Evolutionary conservation across 1,140 invertebrate species (phyloP).

Genomic region (Drosophila yakuba): DNA sequence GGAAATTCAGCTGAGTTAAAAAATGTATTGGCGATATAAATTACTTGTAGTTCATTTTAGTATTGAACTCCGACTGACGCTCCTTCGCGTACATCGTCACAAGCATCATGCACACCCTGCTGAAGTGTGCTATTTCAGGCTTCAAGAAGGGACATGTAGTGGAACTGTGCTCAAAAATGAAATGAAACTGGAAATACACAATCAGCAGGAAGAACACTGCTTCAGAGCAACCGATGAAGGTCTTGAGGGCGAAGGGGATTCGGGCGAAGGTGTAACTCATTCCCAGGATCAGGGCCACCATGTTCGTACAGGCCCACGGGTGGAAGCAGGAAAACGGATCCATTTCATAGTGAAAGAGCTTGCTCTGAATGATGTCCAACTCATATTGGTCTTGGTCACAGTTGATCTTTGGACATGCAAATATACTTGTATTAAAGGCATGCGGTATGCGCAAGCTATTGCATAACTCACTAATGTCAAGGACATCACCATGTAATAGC

Average conservation of each 20-base stretch:
- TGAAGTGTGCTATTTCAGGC: slow-evolving; percentile 88
- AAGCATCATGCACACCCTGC: slow-evolving; percentile 89
- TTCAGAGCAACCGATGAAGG: slow-evolving; percentile 88
- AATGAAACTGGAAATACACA: slow-evolving; percentile 86
- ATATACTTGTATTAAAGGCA: no score
- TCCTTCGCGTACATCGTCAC: slow-evolving; percentile 91
- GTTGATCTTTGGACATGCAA: slow-evolving; percentile 11
- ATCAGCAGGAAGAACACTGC: slow-evolving; percentile 86
- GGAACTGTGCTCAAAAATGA: slow-evolving; percentile 86
- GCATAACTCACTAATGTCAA: slow-evolving; percentile 86
- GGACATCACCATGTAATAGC: slow-evolving; percentile 87
- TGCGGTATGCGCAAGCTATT: no score
- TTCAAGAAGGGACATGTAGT: slow-evolving; percentile 88
- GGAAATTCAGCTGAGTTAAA: no score
- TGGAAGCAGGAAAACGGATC: slow-evolving; percentile 85
- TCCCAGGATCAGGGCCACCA: slow-evolving; percentile 90
- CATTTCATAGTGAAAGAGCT: slow-evolving; percentile 48
- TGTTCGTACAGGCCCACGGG: slow-evolving; percentile 92
- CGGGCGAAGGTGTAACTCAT: slow-evolving; percentile 93
- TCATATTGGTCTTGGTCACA: slow-evolving; percentile 27
- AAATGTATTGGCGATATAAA: no score
- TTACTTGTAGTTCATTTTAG: slow-evolving; percentile 89
- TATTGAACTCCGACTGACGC: slow-evolving; percentile 94
- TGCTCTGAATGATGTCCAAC: slow-evolving; percentile 41
- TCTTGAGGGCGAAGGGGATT: slow-evolving; percentile 93